phyloP scores from a whole-genome alignment of 1,140 invertebrate species.

The Camponotus pennsylvanicus region DNA sequence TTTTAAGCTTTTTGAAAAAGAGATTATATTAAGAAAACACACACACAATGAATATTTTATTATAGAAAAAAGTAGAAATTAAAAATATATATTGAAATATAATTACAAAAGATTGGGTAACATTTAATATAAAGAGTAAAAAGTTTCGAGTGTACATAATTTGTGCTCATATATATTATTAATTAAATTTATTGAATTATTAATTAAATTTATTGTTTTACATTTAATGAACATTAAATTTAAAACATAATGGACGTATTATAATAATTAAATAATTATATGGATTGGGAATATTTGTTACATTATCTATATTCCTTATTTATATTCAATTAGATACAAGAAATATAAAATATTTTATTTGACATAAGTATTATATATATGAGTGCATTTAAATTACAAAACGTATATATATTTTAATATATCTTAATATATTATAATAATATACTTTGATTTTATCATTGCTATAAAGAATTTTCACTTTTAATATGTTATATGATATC shows the following conservation, averaged over 20 bases:
- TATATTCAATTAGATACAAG: neutral
- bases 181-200: no score
- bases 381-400: neutral
- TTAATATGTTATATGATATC: neutral
- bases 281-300: slow-evolving; percentile 17
- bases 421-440: neutral
- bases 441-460: slow-evolving; percentile 3
- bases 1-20: neutral
- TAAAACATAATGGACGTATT: neutral
- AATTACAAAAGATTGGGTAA: neutral
- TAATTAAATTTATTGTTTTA: no score
- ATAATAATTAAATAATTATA: slow-evolving; percentile 16
- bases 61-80: neutral
- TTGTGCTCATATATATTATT: neutral
- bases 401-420: neutral
- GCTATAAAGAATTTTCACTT: slow-evolving; percentile 15
- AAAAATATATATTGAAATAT: neutral
- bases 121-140: neutral
- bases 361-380: neutral
- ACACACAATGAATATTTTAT: no score
- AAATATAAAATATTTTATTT: slow-evolving; percentile 8
- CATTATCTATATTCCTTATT: neutral
- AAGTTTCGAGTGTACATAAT: neutral
- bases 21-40: neutral
- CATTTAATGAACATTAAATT: neutral